Evolutionary conservation across 2,888 invertebrate species (phyloP).

Genomic region (Heliconius erato): DNA sequence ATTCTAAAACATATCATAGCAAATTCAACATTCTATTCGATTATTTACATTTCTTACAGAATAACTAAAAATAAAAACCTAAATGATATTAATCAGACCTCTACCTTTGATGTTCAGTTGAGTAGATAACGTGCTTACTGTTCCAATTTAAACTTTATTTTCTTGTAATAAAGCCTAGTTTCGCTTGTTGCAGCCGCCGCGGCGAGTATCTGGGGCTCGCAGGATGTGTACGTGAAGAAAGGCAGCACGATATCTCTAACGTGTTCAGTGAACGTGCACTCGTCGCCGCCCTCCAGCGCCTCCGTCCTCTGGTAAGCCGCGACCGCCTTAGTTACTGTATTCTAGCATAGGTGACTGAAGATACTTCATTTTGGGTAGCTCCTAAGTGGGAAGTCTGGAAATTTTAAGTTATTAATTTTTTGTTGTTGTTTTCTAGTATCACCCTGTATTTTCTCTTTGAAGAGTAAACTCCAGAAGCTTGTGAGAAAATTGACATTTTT

Average conservation of each 20-base stretch:
- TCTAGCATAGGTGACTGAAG: background rate
- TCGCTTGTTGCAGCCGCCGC: constrained; percentile 91
- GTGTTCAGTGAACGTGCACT: constrained; percentile 95
- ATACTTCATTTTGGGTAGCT: background rate
- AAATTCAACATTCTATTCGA: background rate
- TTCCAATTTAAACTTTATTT: constrained; percentile 35
- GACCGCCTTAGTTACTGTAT: background rate
- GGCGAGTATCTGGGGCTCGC: constrained; percentile 93
- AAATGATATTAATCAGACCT: constrained; percentile 36
- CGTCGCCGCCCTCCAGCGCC: constrained; percentile 90
- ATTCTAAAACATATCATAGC: background rate
- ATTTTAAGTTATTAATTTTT: background rate
- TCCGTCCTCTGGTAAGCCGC: constrained; percentile 88
- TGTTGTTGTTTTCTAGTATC: no score
- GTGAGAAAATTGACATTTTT: no score
- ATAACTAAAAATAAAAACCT: constrained; percentile 2
- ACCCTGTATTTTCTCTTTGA: no score
- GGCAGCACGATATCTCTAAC: constrained; percentile 96
- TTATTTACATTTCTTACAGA: background rate
- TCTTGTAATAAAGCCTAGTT: constrained; percentile 57
- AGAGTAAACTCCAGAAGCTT: no score
- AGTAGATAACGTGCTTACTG: constrained; percentile 33
- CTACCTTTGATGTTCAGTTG: constrained; percentile 51
- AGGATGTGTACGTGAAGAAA: constrained; percentile 95
- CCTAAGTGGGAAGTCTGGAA: background rate